These are phyloP conservation scores for Listronotus oregonensis DNA, from an alignment of 1,140 invertebrate species.

Conservation along the genomic window DNA sequence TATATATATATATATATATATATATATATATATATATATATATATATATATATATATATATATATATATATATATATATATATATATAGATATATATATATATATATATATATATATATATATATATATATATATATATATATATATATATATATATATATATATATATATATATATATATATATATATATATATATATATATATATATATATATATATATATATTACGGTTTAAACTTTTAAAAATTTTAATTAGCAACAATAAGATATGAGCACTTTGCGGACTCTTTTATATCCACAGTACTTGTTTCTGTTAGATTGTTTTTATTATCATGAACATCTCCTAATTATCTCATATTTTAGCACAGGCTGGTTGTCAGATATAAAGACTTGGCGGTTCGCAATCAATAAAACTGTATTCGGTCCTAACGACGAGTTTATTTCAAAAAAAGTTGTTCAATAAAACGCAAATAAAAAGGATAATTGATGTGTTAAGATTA, in stretches of 20 bases:
- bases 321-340: conserved; percentile 10
- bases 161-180: conserved; percentile 30
- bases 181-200: conserved; percentile 30
- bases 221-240: no score
- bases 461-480: neutral
- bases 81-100: no score
- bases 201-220: no score
- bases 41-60: no score
- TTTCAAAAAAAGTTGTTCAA: neutral
- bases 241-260: conserved; percentile 20
- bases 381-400: conserved; percentile 9
- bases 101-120: conserved; percentile 34
- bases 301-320: neutral
- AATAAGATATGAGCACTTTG: conserved; percentile 18
- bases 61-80: no score
- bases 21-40: no score
- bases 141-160: conserved; percentile 31
- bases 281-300: conserved; percentile 8
- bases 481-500: neutral
- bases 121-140: conserved; percentile 43
- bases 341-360: conserved; percentile 8
- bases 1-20: no score
- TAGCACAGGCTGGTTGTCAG: conserved; percentile 20
- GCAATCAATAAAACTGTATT: conserved; percentile 10
- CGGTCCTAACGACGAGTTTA: conserved; percentile 4